These are phyloP conservation scores for Ailuropoda melanoleuca DNA, from an alignment of 2,113 vertebrate genomes.

Conservation along the genomic window DNA sequence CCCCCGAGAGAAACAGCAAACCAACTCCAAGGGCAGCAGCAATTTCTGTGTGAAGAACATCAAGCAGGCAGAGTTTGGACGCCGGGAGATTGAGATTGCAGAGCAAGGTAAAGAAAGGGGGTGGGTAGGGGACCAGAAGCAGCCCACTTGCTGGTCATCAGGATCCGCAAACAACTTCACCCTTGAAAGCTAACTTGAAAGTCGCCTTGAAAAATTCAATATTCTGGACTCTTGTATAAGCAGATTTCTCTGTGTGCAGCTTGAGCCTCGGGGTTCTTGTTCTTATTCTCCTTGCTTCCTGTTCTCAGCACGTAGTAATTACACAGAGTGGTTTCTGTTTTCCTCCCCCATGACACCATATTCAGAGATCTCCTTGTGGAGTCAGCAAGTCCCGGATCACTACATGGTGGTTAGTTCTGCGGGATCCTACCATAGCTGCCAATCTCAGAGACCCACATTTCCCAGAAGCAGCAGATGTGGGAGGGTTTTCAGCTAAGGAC, in stretches of 20 bases:
- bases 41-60: conserved; percentile 99
- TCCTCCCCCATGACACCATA: not conserved
- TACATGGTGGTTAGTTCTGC: not conserved
- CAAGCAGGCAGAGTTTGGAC: conserved; percentile 96
- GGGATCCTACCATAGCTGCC: not conserved
- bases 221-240: not conserved
- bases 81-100: conserved; percentile 96
- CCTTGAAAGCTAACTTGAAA: not conserved
- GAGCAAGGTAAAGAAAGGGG: conserved; percentile 89
- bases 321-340: conserved; percentile 45
- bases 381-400: conserved; percentile 22
- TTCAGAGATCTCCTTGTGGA: not conserved
- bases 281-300: conserved; percentile 34
- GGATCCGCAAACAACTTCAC: not conserved
- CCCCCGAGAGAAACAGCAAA: conserved; percentile 94
- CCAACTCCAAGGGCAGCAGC: conserved; percentile 94
- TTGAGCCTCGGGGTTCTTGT: not conserved
- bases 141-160: not conserved
- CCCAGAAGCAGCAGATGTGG: not conserved
- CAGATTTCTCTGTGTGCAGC: not conserved
- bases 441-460: not conserved
- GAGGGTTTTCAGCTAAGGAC: conserved; percentile 31
- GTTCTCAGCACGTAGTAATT: conserved; percentile 7
- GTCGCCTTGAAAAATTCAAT: not conserved
- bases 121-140: not conserved